Conservation (phyloP, 2,113 vertebrate species). For the Sterna hirundo region DNA sequence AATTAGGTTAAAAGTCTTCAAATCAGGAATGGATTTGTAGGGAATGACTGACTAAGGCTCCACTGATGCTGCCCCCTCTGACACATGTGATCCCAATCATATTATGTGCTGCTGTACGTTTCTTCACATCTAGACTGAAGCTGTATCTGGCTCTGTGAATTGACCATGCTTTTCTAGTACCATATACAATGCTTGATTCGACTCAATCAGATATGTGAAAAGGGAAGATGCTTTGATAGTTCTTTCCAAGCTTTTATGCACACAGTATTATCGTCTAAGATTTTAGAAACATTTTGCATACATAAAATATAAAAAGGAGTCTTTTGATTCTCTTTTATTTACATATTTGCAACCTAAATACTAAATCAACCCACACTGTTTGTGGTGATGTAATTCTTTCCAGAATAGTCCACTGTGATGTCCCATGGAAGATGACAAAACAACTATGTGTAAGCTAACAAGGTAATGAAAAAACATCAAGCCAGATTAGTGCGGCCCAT, state of each 20-base stretch:
- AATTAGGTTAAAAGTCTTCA: neutral
- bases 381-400: neutral
- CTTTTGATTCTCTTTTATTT: neutral
- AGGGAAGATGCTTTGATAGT: neutral
- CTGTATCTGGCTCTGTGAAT: neutral
- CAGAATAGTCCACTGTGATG: neutral
- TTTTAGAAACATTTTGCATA: neutral
- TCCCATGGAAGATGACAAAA: neutral
- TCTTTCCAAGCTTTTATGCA: neutral
- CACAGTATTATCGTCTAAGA: neutral
- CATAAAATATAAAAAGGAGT: neutral
- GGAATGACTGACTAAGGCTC: neutral
- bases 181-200: neutral
- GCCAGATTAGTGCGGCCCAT: neutral
- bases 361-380: neutral
- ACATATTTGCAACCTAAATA: neutral
- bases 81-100: rapidly evolving
- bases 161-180: neutral
- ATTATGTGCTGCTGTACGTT: neutral
- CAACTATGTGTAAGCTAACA: neutral
- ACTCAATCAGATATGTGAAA: neutral
- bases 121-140: neutral
- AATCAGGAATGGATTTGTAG: neutral
- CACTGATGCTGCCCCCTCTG: neutral
- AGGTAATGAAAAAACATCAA: neutral